phyloP scores from a whole-genome alignment of 2,888 invertebrate genomes.

The Phymatocera aterrima region DNA sequence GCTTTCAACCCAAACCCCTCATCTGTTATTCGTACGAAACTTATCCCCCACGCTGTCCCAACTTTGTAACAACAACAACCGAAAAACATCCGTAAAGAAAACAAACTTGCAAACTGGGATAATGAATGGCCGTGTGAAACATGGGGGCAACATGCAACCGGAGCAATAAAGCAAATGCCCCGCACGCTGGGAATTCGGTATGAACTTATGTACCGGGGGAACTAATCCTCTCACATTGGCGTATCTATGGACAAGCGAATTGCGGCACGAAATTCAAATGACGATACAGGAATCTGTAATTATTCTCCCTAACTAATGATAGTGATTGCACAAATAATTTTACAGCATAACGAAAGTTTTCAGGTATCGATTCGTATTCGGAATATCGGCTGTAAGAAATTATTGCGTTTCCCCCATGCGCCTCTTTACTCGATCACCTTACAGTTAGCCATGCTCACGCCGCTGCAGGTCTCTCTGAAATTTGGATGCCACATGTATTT shows the following conservation, averaged over 20 bases:
- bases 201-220: not conserved
- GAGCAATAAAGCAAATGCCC: not conserved
- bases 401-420: too few relatives aligned
- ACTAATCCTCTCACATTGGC: not conserved
- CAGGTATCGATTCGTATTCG: too few relatives aligned
- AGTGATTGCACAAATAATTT: too few relatives aligned
- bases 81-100: not conserved
- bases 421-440: too few relatives aligned
- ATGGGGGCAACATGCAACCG: not conserved
- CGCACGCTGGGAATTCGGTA: not conserved
- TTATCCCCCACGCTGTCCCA: not conserved
- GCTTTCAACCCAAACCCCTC: not conserved
- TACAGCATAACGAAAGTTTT: too few relatives aligned
- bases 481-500: not conserved
- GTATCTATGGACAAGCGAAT: not conserved
- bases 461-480: not conserved
- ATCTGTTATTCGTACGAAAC: too few relatives aligned
- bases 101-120: not conserved
- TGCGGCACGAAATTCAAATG: not conserved
- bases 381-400: too few relatives aligned
- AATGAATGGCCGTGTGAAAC: not conserved
- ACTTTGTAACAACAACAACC: not conserved
- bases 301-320: too few relatives aligned
- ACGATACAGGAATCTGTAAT: not conserved
- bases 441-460: not conserved